A percentile compares a stretch with the other conserved stretches of the same genome.
phyloP scores from a whole-genome alignment of 2,888 invertebrate genomes.

The Anoncus sp. region DNA sequence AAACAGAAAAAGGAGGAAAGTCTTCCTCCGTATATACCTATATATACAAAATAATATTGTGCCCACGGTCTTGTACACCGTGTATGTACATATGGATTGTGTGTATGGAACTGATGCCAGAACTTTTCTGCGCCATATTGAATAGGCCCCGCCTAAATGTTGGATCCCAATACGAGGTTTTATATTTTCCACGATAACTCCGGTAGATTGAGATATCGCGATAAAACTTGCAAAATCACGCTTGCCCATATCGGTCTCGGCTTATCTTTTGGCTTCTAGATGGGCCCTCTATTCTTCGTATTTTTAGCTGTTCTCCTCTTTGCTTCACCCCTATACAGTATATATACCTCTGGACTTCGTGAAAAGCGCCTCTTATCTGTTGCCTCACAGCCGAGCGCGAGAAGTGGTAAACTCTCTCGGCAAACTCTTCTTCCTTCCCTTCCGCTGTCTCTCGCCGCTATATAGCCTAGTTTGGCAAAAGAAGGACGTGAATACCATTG shows the following conservation, averaged over 20 bases:
- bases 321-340: background rate
- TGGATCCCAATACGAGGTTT: slow-evolving; percentile 15
- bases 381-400: slow-evolving; percentile 50
- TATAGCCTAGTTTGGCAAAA: slow-evolving; percentile 20
- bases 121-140: too few relatives aligned
- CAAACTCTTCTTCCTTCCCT: slow-evolving; percentile 49
- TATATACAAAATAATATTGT: too few relatives aligned
- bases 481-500: slow-evolving; percentile 44
- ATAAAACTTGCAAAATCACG: slow-evolving; percentile 54
- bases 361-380: slow-evolving; percentile 58
- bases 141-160: too few relatives aligned
- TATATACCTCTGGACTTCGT: slow-evolving; percentile 28
- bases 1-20: too few relatives aligned
- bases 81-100: too few relatives aligned
- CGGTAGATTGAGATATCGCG: slow-evolving; percentile 32
- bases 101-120: too few relatives aligned
- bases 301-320: slow-evolving; percentile 35
- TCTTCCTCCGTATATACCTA: too few relatives aligned
- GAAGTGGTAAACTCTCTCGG: slow-evolving; percentile 56
- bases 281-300: slow-evolving; percentile 6
- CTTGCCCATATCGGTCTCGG: slow-evolving; percentile 44
- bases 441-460: background rate
- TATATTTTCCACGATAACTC: slow-evolving; percentile 15
- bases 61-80: too few relatives aligned
- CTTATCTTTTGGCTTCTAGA: slow-evolving; percentile 53